These are phyloP conservation scores for Haliclona indistincta DNA, from an alignment of 37 sponge, comb jelly and placozoan genomes.

Conservation along the genomic window DNA sequence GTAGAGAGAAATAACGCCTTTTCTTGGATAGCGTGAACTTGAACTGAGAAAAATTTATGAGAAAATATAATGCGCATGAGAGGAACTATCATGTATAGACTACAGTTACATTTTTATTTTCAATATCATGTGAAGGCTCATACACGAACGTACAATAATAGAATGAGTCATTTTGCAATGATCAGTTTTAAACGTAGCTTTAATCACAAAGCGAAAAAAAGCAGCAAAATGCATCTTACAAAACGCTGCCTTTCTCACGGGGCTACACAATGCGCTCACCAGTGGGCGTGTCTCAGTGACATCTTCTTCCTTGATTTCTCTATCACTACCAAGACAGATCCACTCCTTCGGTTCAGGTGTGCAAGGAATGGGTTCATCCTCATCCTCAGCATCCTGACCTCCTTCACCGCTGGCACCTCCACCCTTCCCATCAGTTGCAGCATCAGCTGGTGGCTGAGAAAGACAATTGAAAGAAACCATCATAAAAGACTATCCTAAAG, in stretches of 20 bases:
- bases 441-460: constrained; percentile 55
- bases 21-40: constrained; percentile 69
- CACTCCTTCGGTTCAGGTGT: constrained; percentile 87
- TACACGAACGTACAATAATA: too few species aligned
- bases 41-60: constrained; percentile 26
- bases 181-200: too few species aligned
- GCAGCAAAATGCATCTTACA: too few species aligned
- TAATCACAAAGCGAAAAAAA: too few species aligned
- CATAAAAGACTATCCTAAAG: not conserved
- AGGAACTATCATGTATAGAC: not conserved
- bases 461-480: not conserved
- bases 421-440: constrained; percentile 32
- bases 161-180: too few species aligned
- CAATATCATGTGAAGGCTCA: not conserved
- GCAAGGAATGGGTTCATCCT: constrained; percentile 56
- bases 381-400: constrained; percentile 67
- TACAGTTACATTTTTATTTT: constrained; percentile 7
- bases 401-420: constrained; percentile 33
- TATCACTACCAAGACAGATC: constrained; percentile 84
- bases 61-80: not conserved
- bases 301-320: constrained; percentile 71
- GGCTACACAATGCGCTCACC: too few species aligned
- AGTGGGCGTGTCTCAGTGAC: constrained; percentile 58
- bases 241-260: too few species aligned
- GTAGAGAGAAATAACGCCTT: constrained; percentile 62